Evolutionary conservation across 2,113 vertebrate species (phyloP), one percentile per base, ranked within the genome.

Genomic region (Morone saxatilis): DNA sequence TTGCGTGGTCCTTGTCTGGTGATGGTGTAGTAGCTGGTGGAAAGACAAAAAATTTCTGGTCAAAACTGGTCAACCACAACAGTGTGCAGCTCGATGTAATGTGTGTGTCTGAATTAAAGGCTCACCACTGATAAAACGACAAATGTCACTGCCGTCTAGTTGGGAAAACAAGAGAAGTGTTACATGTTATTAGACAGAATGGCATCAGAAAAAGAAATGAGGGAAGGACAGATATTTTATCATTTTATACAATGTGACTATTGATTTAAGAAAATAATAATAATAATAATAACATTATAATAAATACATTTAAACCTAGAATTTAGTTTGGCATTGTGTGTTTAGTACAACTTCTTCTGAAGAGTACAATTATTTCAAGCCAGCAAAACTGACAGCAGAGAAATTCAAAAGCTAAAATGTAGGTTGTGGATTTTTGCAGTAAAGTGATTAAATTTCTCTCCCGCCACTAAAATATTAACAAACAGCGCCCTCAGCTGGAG

Each of bases 81-180:
- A 78, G 14, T 14, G 13, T 71, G 36, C 19, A 63, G 14, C 48
- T 45, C 59, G 14, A 40, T 51, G 5, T 66, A 1, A 69, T 31
- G 11, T 7, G 6, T 66, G 19, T 20, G 14, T 59, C 53, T 71
- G 13, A 6, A 38, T 7, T 47, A 38, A 72, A 72, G 36, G 17
- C 75, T 86, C 73, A 90, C 89, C 59, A 1, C 0, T 16, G 53
- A 1, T 2, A 4, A 47, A 70, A 53, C 0, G 5, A 31, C 71
- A 86, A 9, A 40, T 56, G 20, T 5, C 12, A 17, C 1, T 63
- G 4, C 6, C 0, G 36, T 53, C 89, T 90, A 57, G 4, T 56
- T 47, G 51, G 59, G 9, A 67, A 70, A 61, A 84, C 22, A 81
- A 63, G 10, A 83, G 6, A 74, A 25, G 61, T 50, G 20, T 76